Evolutionary conservation across 2,113 vertebrate genomes (phyloP).

Genomic region (Coreoperca whiteheadi): DNA sequence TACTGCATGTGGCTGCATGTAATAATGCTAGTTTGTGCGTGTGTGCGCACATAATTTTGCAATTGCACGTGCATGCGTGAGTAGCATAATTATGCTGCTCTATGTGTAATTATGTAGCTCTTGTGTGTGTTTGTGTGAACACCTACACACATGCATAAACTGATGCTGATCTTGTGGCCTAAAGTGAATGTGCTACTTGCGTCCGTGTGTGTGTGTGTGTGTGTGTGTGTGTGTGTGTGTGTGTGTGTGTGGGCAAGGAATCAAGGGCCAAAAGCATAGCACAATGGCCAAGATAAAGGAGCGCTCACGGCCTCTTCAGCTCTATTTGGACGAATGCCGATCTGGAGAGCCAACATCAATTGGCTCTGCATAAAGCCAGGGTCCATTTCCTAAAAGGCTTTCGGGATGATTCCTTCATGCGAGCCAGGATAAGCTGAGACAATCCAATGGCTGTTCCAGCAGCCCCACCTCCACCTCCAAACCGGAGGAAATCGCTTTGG

Average conservation of each 20-base stretch:
- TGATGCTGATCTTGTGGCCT: conserved; percentile 32
- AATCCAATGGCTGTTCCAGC: conserved; percentile 43
- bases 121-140: conserved; percentile 48
- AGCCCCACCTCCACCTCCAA: conserved; percentile 20
- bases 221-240: conserved; percentile 14
- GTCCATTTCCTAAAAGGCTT: conserved; percentile 76
- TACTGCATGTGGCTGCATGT: conserved; percentile 19
- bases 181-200: conserved; percentile 32
- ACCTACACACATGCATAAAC: conserved; percentile 55
- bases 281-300: conserved; percentile 61
- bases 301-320: conserved; percentile 20
- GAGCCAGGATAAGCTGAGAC: conserved; percentile 65
- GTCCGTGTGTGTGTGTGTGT: conserved; percentile 13
- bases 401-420: conserved; percentile 64
- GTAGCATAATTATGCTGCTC: conserved; percentile 53
- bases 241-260: conserved; percentile 27
- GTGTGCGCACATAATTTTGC: conserved; percentile 30
- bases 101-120: conserved; percentile 56
- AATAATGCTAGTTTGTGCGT: conserved; percentile 45
- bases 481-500: background rate
- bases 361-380: conserved; percentile 61
- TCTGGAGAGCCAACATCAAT: conserved; percentile 46
- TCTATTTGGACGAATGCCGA: conserved; percentile 59
- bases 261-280: conserved; percentile 48
- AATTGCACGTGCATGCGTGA: conserved; percentile 9